Base-by-base conservation (phyloP, 1,140 invertebrate species). In the Yoshiicerus persimilis region DNA sequence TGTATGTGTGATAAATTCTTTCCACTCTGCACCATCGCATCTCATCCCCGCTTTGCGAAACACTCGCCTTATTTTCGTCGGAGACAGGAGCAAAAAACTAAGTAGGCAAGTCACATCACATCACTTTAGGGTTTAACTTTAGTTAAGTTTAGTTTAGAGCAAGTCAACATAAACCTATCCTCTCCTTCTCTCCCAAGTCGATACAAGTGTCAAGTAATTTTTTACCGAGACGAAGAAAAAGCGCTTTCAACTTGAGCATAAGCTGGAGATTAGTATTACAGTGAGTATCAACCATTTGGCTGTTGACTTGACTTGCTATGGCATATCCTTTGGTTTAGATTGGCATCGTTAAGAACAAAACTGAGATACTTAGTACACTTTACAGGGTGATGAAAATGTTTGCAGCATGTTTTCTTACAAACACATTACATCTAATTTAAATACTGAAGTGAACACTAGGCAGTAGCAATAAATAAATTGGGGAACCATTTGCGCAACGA, bases 1-100 rank as follows among this genome's bases (percentile, higher is more conserved):
- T 80, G 75, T 36, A 80, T 80, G 75, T 36, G 75, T 80, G 75
- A 80, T 80, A 80, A 80, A 80, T 80, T 80, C 75, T 80, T 80
- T 80, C 75, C 75, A 80, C 75, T 80, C 75, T 80, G 75, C 75
- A 80, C 75, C 75, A 80, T 36, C 32, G 32, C 4, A 80, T 80
- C 32, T 36, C 16, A 80, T 80, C 20, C 75, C 34, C 32, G 16
- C 32, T 80, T 80, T 80, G 75, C 32, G 38, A 80, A 80, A 38
- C 75, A 80, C 32, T 80, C 32, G 30, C 16, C 75, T 80, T 36
- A 38, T 80, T 80, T 80, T 36, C 32, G 32, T 80, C 8, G 75
- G 34, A 80, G 75, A 80, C 34, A 80, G 20, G 32, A 77, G 27
- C 27, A 80, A 80, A 80, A 80, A 80, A 80, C 75, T 80, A 80